Percentiles rank a stretch among this genome's conserved stretches.
Conservation (phyloP, 2,888 invertebrate species). For the Brachynemurus nebulosus region DNA sequence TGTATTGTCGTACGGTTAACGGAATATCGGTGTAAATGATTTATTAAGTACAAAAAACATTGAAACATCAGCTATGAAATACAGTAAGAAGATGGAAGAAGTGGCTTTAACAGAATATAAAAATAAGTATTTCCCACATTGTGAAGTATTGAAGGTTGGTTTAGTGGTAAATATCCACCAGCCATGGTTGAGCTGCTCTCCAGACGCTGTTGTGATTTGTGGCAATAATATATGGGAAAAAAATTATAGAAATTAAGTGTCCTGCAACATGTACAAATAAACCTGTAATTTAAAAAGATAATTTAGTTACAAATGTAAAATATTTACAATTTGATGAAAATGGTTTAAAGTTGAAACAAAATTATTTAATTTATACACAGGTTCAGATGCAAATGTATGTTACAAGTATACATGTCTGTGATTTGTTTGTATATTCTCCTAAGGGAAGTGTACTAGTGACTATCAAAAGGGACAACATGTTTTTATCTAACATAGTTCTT, state of each 20-base stretch:
- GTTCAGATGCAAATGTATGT: constrained; percentile 13
- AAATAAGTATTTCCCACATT: constrained; percentile 10
- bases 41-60: constrained; percentile 11
- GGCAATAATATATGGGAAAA: constrained; percentile 17
- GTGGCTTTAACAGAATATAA: constrained; percentile 14
- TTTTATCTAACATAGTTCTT: neutral
- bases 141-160: constrained; percentile 15
- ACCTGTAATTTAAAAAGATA: constrained; percentile 5
- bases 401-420: constrained; percentile 11
- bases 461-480: neutral
- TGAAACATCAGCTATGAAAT: constrained; percentile 12
- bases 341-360: constrained; percentile 9
- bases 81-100: constrained; percentile 16
- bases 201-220: constrained; percentile 15
- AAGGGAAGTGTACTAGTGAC: constrained; percentile 6
- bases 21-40: too few species aligned
- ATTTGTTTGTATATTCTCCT: constrained; percentile 11
- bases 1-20: too few species aligned
- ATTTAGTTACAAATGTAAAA: neutral
- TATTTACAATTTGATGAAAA: constrained; percentile 7
- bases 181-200: constrained; percentile 18
- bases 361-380: constrained; percentile 12
- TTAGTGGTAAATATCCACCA: constrained; percentile 13
- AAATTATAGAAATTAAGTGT: constrained; percentile 17
- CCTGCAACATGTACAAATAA: constrained; percentile 13